These are phyloP conservation scores for Octopus sinensis DNA, from an alignment of 1,140 invertebrate species.

Conservation along the genomic window DNA sequence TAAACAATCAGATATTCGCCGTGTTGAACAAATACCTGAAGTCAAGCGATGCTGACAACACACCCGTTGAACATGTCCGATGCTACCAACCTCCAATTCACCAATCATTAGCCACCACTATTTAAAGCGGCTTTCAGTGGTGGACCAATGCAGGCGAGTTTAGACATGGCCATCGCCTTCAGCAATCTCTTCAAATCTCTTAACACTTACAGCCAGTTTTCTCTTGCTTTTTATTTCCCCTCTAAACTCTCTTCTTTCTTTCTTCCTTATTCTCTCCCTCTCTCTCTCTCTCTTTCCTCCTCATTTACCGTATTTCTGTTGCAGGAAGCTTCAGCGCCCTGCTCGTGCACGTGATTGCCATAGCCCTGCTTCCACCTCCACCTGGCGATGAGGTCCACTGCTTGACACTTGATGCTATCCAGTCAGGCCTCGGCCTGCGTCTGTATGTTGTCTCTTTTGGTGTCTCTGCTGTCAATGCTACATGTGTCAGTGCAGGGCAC, in stretches of 20 bases:
- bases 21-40: constrained; percentile 94
- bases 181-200: constrained; percentile 26
- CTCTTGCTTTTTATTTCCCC: constrained; percentile 7
- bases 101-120: constrained; percentile 60
- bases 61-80: constrained; percentile 91
- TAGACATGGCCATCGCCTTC: constrained; percentile 19
- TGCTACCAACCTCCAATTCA: constrained; percentile 94
- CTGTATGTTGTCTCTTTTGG: no score
- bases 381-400: no score
- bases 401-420: no score
- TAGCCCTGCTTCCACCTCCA: no score
- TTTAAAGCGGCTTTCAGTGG: constrained; percentile 26
- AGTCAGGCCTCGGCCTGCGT: no score
- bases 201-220: background rate
- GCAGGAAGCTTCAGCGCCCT: no score
- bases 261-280: background rate
- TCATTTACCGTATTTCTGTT: background rate
- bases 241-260: background rate
- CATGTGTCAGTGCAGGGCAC: no score
- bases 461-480: no score
- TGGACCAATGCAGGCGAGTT: constrained; percentile 8
- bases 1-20: constrained; percentile 98
- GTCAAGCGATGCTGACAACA: constrained; percentile 69
- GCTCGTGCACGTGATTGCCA: no score
- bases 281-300: constrained; percentile 7